Evolutionary conservation across 2,888 invertebrate species (phyloP).

Genomic region (Axea sp.): DNA sequence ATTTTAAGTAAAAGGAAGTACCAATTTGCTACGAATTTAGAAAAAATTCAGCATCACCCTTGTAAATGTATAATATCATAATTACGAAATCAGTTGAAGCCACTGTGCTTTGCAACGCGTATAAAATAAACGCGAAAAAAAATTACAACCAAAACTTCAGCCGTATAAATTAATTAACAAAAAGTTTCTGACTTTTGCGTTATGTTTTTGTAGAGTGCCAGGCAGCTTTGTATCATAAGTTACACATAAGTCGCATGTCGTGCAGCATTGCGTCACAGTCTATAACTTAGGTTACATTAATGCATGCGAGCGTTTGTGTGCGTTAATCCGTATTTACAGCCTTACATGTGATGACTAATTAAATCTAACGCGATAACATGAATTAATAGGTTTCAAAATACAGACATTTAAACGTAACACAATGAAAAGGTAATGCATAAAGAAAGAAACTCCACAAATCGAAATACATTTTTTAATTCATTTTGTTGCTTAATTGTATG

Average conservation of each 20-base stretch:
- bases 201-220: slow-evolving; percentile 6
- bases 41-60: too few species aligned
- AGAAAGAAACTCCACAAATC: too few species aligned
- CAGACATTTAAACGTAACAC: too few species aligned
- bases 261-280: slow-evolving; percentile 35
- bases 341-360: slow-evolving; percentile 53
- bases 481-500: too few species aligned
- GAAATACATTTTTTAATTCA: too few species aligned
- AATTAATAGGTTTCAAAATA: slow-evolving; percentile 37
- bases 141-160: neutral
- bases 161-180: slow-evolving; percentile 29
- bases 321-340: slow-evolving; percentile 55
- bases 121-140: too few species aligned
- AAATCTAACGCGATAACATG: slow-evolving; percentile 50
- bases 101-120: too few species aligned
- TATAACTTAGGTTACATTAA: slow-evolving; percentile 45
- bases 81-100: too few species aligned
- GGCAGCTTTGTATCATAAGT: slow-evolving; percentile 18
- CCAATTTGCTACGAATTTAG: too few species aligned
- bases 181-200: slow-evolving; percentile 8
- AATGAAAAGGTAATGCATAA: too few species aligned
- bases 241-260: slow-evolving; percentile 36
- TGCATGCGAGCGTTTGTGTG: slow-evolving; percentile 20
- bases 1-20: too few species aligned
- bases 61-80: too few species aligned